Conservation (phyloP, 2,888 invertebrate genomes). For the Bellardia pandia region DNA sequence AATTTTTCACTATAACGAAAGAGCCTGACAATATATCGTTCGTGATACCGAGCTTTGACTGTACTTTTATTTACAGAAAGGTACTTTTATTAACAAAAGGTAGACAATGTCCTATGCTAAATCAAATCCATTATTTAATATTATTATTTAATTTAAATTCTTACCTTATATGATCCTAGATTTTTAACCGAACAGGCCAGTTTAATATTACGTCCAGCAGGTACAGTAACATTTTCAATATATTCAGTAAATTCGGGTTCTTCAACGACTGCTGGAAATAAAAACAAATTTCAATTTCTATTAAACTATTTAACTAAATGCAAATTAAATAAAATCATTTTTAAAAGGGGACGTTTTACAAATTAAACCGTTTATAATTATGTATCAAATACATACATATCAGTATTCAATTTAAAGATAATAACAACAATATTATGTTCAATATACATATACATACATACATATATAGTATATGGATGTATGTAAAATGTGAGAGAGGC, state of each 20-base stretch:
- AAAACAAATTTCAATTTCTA: background rate
- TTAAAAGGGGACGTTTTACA: background rate
- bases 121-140: too few species aligned
- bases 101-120: too few species aligned
- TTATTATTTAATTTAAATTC: slow-evolving; percentile 74
- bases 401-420: slow-evolving; percentile 39
- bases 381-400: background rate
- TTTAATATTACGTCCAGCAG: slow-evolving; percentile 93
- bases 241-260: slow-evolving; percentile 96
- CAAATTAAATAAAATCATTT: background rate
- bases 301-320: background rate
- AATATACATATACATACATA: background rate
- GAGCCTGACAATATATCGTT: too few species aligned
- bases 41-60: too few species aligned
- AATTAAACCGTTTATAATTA: slow-evolving; percentile 51
- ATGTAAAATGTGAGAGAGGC: background rate
- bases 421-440: slow-evolving; percentile 19
- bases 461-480: background rate
- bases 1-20: too few species aligned
- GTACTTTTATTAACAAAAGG: too few species aligned
- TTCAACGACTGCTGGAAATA: slow-evolving; percentile 88
- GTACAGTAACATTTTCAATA: slow-evolving; percentile 94
- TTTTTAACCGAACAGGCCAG: slow-evolving; percentile 96
- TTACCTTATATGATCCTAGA: slow-evolving; percentile 95
- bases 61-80: too few species aligned